phyloP scores from a whole-genome alignment of 2,888 invertebrate genomes.

The Neoscelio sp. region DNA sequence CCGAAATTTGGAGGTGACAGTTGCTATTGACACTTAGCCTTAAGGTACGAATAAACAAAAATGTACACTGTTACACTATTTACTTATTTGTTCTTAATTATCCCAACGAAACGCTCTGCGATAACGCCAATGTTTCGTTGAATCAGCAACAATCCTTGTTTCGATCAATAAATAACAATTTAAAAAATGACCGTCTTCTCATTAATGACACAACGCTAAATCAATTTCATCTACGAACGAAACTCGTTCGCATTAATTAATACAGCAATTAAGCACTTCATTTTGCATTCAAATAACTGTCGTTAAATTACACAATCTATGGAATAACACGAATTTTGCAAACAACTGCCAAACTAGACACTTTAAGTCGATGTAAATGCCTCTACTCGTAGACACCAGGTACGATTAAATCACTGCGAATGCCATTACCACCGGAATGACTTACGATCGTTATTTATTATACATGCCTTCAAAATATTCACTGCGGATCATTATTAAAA shows the following conservation, averaged over 20 bases:
- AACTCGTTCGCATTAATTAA: conserved; percentile 5
- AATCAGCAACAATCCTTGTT: no score
- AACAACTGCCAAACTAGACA: conserved; percentile 31
- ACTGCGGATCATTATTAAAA: conserved; percentile 42
- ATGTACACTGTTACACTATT: no score
- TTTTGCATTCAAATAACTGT: conserved; percentile 6
- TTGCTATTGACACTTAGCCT: no score
- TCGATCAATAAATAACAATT: no score
- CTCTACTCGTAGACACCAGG: neutral
- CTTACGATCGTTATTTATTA: conserved; percentile 45
- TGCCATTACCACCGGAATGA: conserved; percentile 8
- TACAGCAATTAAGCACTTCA: conserved; percentile 14
- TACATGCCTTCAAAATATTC: conserved; percentile 36
- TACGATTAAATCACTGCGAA: conserved; percentile 24
- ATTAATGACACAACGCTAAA: no score
- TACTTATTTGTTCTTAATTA: no score
- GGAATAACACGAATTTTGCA: conserved; percentile 30
- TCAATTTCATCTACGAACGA: no score
- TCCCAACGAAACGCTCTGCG: no score
- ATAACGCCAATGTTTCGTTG: no score
- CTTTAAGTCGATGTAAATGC: conserved; percentile 40
- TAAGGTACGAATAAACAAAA: no score
- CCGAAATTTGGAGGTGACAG: no score
- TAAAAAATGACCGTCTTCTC: no score
- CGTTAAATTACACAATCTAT: conserved; percentile 21